A percentile compares a stretch with the other conserved stretches of the same genome.
phyloP scores from a whole-genome alignment of 2,888 invertebrate species.

The Euplexia lucipara region DNA sequence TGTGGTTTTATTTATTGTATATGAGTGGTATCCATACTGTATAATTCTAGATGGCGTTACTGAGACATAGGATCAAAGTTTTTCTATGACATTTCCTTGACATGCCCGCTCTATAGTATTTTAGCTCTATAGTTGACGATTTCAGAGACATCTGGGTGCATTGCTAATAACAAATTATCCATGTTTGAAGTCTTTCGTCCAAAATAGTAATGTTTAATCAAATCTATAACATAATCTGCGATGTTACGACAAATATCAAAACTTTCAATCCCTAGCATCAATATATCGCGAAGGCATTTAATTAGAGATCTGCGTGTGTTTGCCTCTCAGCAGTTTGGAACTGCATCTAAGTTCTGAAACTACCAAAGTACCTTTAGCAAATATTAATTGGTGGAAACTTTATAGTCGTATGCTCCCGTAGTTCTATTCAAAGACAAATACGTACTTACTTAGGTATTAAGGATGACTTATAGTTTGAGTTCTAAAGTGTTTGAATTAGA shows the following conservation, averaged over 20 bases:
- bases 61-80: no score
- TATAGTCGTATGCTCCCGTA: conserved; percentile 70
- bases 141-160: no score
- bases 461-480: conserved; percentile 73
- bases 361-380: conserved; percentile 81
- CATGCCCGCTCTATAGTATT: no score
- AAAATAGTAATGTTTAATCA: neutral
- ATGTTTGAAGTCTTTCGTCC: no score
- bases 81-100: no score
- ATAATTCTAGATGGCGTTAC: no score
- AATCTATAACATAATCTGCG: neutral
- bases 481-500: conserved; percentile 66
- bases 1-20: no score
- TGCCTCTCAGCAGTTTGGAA: conserved; percentile 67
- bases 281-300: conserved; percentile 63
- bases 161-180: neutral
- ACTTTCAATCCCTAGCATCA: conserved; percentile 4
- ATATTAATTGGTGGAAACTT: conserved; percentile 81
- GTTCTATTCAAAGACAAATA: conserved; percentile 79
- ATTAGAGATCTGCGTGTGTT: conserved; percentile 65
- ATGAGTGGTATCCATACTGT: no score
- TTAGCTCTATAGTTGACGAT: no score
- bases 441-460: conserved; percentile 67
- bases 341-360: conserved; percentile 77
- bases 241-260: conserved; percentile 7